Evolutionary conservation across 2,797 vertebrate genomes (phyloP).

Genomic region (Smutsia gigantea): DNA sequence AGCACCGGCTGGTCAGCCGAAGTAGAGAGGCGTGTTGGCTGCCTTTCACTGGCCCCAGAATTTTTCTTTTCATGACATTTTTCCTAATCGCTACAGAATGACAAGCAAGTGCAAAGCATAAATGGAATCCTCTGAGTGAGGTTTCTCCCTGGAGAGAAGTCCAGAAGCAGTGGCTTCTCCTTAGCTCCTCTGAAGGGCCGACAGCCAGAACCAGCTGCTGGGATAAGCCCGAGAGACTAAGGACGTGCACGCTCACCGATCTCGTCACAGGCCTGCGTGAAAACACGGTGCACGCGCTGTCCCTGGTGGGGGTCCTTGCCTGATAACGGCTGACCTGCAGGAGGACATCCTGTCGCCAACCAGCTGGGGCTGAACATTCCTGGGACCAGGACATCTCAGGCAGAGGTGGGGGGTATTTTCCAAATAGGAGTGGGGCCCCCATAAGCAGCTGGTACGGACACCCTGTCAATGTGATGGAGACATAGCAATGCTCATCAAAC

Average conservation of each 20-base stretch:
- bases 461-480: no score
- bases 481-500: rapidly evolving
- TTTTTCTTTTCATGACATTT: neutral
- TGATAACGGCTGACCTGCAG: rapidly evolving
- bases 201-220: neutral
- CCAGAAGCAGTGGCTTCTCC: neutral
- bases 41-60: neutral
- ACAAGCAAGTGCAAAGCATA: neutral
- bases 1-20: neutral
- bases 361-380: neutral
- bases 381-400: neutral
- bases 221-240: neutral
- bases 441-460: neutral
- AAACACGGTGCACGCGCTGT: neutral
- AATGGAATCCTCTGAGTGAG: slow-evolving; percentile 3
- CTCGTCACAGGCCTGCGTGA: neutral
- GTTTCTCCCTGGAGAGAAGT: neutral
- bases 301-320: no score
- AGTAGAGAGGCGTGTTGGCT: neutral
- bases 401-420: neutral
- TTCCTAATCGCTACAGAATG: neutral
- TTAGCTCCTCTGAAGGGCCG: neutral
- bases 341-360: no score
- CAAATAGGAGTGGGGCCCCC: neutral
- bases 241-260: neutral